Evolutionary conservation across 2,113 vertebrate species (phyloP).

Genomic region (Salvelinus alpinus): DNA sequence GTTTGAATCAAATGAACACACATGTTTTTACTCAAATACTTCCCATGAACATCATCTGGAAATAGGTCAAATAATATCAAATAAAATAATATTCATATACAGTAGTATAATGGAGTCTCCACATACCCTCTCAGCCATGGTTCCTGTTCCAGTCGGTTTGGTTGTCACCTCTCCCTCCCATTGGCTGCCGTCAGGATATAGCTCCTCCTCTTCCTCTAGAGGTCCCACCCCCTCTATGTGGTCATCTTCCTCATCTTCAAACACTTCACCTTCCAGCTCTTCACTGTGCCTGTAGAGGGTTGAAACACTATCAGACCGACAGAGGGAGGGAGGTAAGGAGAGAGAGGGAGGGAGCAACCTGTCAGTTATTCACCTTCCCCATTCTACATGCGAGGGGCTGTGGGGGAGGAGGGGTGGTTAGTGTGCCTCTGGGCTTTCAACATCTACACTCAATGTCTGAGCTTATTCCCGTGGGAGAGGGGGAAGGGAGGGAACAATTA

Average conservation of each 20-base stretch:
- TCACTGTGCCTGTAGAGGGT: slow-evolving; percentile 51
- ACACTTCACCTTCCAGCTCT: slow-evolving; percentile 70
- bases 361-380: background rate
- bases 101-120: background rate
- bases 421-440: background rate
- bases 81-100: too few species aligned
- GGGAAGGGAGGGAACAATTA: background rate
- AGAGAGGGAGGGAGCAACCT: background rate
- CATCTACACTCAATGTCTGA: background rate
- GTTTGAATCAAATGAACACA: too few species aligned
- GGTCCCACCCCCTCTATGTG: slow-evolving; percentile 55
- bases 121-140: slow-evolving; percentile 67
- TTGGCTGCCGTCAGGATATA: slow-evolving; percentile 61
- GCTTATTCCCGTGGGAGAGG: background rate
- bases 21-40: too few species aligned
- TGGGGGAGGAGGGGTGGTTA: background rate
- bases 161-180: slow-evolving; percentile 45
- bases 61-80: too few species aligned
- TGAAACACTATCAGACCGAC: background rate
- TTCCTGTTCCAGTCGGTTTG: slow-evolving; percentile 22
- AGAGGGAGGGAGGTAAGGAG: background rate
- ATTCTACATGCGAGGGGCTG: background rate
- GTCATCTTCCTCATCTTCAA: slow-evolving; percentile 70
- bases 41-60: too few species aligned
- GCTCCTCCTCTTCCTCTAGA: slow-evolving; percentile 69